Base-by-base conservation (phyloP, 2,797 vertebrate genomes). In the Melanotaenia trifasciata region DNA sequence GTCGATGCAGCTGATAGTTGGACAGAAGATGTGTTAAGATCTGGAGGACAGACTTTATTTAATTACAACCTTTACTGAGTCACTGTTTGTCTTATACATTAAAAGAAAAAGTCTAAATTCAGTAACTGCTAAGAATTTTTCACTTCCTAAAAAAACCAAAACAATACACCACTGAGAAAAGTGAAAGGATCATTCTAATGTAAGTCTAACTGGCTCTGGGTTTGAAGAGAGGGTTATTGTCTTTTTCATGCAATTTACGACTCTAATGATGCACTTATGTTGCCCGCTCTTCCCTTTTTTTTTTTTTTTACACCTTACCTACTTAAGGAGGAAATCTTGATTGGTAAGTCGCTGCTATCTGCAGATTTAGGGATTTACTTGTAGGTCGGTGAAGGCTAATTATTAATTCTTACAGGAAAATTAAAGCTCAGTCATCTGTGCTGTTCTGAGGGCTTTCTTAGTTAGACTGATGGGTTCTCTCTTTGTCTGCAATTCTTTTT, bases 321-420 rank as follows among this genome's bases (percentile, higher is more conserved):
- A 98, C 98, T 99, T 98, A 99, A 99, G 98, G 98, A 99, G 98
- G 98, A 99, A 96, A 95, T 97, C 98, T 98, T 98, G 97, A 97
- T 99, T 98, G 98, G 98, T 99, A 99, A 99, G 98, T 99, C 95
- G 97, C 98, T 97, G 95, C 96, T 95, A 97, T 96, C 95, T 94
- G 95, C 97, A 98, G 97, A 97, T 95, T 95, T 90, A 99, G 98
- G 96, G 97, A 93, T 97, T 95, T 96, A 93, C 95, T 87, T 97
- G 95, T 96, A 96, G 96, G 96, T 95, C 95, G 96, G 95, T 95
- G 91, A 87, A 96, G 96, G 90, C 90, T 94, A 94, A 95, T 96
- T 96, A 94, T 95, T 94, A 92, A 95, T 96, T 96, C 96, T 92
- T 95, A 89, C 95, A 96, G 96, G 96, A 95, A 94, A 95, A 93